A percentile compares a stretch with the other conserved stretches of the same genome.
Evolutionary conservation across 2,888 invertebrate species (phyloP).

Genomic region (Dynastes hyllus): DNA sequence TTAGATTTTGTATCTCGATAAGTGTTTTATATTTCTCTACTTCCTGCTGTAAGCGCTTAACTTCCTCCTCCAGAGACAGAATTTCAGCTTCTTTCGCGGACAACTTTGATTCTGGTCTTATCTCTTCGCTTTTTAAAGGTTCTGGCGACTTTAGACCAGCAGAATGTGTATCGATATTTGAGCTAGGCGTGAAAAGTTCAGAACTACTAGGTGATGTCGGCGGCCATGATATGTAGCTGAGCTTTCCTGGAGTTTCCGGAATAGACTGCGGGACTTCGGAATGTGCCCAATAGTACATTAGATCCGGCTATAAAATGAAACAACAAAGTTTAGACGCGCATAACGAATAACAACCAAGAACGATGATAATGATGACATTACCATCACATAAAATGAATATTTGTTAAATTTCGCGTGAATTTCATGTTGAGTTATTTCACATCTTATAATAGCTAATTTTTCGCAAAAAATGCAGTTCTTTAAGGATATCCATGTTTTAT

Average conservation of each 20-base stretch:
- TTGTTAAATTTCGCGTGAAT: no score
- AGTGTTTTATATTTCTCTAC: slow-evolving; percentile 76
- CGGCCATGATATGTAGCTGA: slow-evolving; percentile 84
- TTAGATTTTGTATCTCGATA: slow-evolving; percentile 74
- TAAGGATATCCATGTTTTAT: no score
- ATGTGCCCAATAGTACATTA: slow-evolving; percentile 94
- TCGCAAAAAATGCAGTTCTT: no score
- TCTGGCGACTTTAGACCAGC: slow-evolving; percentile 60
- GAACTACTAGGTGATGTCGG: slow-evolving; percentile 70
- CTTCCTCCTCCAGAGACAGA: slow-evolving; percentile 69
- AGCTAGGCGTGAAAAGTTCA: slow-evolving; percentile 59
- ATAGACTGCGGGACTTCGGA: slow-evolving; percentile 81
- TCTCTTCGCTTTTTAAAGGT: slow-evolving; percentile 54
- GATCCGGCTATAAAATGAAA: slow-evolving; percentile 81
- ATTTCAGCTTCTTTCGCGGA: slow-evolving; percentile 68
- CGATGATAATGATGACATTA: no score
- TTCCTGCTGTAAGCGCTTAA: slow-evolving; percentile 74
- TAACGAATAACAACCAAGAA: neutral
- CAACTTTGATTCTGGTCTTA: slow-evolving; percentile 53
- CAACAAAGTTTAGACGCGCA: slow-evolving; percentile 27
- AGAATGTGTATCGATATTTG: slow-evolving; percentile 59
- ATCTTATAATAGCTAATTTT: no score
- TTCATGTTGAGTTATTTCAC: no score
- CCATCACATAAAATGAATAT: no score
- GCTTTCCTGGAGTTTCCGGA: slow-evolving; percentile 82